Evolutionary conservation across 2,797 vertebrate species (phyloP), one percentile per base, ranked within the genome.

Genomic region (Halcyon leucocephala): DNA sequence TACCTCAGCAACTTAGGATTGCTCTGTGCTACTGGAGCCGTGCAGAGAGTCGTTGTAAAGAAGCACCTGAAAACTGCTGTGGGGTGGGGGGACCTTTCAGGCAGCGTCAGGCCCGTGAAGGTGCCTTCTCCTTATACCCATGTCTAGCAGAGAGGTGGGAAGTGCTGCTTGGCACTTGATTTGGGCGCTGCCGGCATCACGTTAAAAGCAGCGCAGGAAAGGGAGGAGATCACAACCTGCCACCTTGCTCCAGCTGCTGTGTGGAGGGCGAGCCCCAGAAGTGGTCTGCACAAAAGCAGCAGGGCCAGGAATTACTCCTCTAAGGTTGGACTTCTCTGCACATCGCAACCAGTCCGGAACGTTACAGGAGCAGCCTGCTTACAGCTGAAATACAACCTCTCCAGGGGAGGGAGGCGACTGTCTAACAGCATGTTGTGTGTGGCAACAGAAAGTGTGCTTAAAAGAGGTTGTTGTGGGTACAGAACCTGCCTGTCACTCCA

Each of bases 241-340:
- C n/a, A 3, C 46, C 46, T 82, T 28, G 14, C 21, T 13, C 17
- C 33, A 37, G 69, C 51, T 52, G 51, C 80, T 46, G 7, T 22
- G 35, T 15, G 8, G 66, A 37, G 37, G 18, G 14, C 46, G 42
- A 46, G 35, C 55, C 41, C 44, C 24, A 48, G n/a, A 14, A 28
- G 21, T 66, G 66, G 2, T 28, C 16, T 29, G 48, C 33, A 37
- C 66, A 31, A 46, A 69, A 15, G 6, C 37, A 64, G 67, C 46
- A 70, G 46, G 28, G 48, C 62, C 20, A 18, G 82, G 73, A 65
- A 14, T 39, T 26, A 7, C 24, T 48, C 25, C 9, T n/a, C 12
- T 2, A 39, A 18, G 28, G 4, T 1, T 31, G n/a, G 15, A 4
- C 5, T 8, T 29, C n/a, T 66, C 49, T 33, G 42, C 0, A 9